A percentile compares a stretch with the other conserved stretches of the same genome.
Conservation (phyloP, 1,140 invertebrate genomes). For the Drosophila nigrodunni region DNA sequence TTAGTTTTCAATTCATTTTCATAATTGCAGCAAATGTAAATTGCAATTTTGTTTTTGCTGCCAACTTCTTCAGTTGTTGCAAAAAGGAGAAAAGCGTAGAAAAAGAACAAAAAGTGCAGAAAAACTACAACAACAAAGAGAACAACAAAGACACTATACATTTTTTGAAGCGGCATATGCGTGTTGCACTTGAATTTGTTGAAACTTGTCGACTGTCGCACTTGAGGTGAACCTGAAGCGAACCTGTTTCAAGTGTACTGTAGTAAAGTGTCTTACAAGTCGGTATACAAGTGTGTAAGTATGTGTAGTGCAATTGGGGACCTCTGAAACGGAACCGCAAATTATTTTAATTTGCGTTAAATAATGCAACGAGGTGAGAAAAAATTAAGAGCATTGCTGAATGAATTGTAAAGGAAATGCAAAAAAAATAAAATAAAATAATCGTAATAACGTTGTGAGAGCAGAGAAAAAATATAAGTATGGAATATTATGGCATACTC, state of each 20-base stretch:
- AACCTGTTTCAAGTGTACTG: conserved; percentile 74
- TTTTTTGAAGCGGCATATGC: conserved; percentile 65
- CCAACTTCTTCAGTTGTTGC: conserved; percentile 8
- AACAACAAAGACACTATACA: conserved; percentile 2
- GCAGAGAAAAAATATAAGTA: conserved; percentile 28
- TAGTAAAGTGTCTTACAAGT: conserved; percentile 37
- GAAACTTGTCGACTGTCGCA: conserved; percentile 66
- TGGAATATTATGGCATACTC: conserved; percentile 32
- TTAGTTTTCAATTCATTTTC: conserved; percentile 80
- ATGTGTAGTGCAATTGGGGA: conserved; percentile 51
- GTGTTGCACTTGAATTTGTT: conserved; percentile 82
- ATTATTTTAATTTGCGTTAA: conserved; percentile 84
- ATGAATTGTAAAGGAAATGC: conserved; percentile 36
- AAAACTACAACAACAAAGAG: no score
- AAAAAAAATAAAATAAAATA: conserved; percentile 27
- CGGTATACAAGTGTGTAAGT: background rate
- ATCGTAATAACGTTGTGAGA: conserved; percentile 33
- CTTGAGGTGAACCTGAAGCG: conserved; percentile 63
- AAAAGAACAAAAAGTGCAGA: background rate
- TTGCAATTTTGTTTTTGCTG: conserved; percentile 67
- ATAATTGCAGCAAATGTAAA: conserved; percentile 83
- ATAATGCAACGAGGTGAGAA: conserved; percentile 83
- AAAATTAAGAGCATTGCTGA: conserved; percentile 79
- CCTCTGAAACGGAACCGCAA: conserved; percentile 80
- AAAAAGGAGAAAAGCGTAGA: background rate